Base-by-base conservation (phyloP, 2,797 vertebrate genomes). In the Tragelaphus eurycerus region DNA sequence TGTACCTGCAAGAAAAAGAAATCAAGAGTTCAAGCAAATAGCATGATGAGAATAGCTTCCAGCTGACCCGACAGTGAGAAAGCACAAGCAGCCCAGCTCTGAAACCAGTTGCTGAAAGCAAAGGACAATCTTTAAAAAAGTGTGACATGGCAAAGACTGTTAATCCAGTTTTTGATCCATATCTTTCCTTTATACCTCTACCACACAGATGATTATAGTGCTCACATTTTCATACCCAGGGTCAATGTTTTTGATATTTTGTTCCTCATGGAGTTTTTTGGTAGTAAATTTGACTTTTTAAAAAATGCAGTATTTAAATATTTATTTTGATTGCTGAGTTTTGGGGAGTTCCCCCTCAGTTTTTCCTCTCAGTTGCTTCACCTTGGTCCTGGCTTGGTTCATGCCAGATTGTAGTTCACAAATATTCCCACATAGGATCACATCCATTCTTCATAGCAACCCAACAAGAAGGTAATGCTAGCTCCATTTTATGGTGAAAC, bases 261-360 rank as follows among this genome's bases (percentile, higher is more conserved):
- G 25, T 38, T 83, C 25, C 50, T 46, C 85, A 16, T 34, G 19
- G 16, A 67, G 7, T 25, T 71, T 87, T 85, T 92, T 76, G 60
- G 7, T 50, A 81, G 52, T 62, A 7, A 23, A 54, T 93, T 95
- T 55, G 52, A 89, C 23, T 84, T 78, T 91, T 71, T 10, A 13
- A 87, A 87, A 84, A 85, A 62, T 62, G 50, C 43, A 16, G 21
- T 55, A 82, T 82, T 54, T 87, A 64, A 88, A 57, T 91, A 85
- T 57, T 48, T 89, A 48, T 67, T 11, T 84, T 67, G 60, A 88
- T 71, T 84, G 17, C 14, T 38, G 71, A n/a, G 2, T 79, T 78
- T 34, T 54, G 60, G 21, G 3, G n/a, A 25, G 16, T 4, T 2
- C 43, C 50, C 5, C 64, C 89, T 94, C 34, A 86, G 83, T 27